Conservation (phyloP, 2,113 vertebrate genomes). For the Columba livia region DNA sequence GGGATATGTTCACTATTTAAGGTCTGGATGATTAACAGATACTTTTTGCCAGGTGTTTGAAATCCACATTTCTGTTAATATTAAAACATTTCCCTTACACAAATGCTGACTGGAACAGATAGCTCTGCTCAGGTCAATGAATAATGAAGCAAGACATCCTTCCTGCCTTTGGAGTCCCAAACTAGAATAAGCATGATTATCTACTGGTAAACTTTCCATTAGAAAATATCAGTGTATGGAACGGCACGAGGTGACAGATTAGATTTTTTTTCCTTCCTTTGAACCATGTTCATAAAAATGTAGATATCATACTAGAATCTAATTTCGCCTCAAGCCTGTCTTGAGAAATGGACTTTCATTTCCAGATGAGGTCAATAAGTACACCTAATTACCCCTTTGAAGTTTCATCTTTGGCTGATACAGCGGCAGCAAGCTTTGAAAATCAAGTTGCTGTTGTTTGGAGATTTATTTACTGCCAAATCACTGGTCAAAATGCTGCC, state of each 20-base stretch:
- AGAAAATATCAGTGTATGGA: neutral
- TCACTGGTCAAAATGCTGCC: neutral
- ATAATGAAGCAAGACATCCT: neutral
- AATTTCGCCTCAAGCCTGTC: neutral
- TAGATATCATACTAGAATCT: neutral
- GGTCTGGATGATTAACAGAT: neutral
- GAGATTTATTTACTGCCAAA: neutral
- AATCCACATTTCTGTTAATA: neutral
- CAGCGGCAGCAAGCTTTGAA: neutral
- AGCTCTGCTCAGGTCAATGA: neutral
- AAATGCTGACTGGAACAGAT: neutral
- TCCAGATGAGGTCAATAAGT: neutral
- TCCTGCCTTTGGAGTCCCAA: neutral
- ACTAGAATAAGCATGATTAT: neutral
- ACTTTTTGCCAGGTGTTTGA: neutral
- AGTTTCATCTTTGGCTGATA: neutral
- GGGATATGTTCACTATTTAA: neutral
- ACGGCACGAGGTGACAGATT: neutral
- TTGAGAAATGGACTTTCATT: neutral
- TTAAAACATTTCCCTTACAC: neutral
- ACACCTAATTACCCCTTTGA: neutral
- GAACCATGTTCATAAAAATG: neutral
- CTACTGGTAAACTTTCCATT: neutral
- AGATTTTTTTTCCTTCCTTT: neutral
- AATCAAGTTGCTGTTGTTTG: neutral